These are phyloP conservation scores for Siphlonurus alternatus DNA, from an alignment of 2,888 invertebrate genomes.

Conservation along the genomic window DNA sequence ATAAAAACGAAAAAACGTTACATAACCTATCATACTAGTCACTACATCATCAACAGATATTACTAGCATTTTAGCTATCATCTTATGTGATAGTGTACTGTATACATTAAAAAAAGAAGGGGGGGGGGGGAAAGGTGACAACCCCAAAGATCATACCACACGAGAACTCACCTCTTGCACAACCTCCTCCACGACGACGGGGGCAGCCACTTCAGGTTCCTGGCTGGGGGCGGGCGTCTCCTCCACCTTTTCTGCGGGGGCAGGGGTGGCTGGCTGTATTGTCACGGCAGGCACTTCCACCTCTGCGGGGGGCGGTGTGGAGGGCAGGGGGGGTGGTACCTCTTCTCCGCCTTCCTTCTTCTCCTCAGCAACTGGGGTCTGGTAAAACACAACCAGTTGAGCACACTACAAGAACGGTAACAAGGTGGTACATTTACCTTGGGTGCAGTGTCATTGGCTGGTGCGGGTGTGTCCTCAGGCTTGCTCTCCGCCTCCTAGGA, in stretches of 20 bases:
- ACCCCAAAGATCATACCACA: too few species aligned
- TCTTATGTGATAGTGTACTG: too few species aligned
- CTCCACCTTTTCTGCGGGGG: background rate
- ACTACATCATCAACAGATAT: too few species aligned
- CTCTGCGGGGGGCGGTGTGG: background rate
- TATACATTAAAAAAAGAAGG: too few species aligned
- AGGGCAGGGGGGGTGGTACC: background rate
- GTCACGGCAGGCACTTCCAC: background rate
- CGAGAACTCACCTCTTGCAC: background rate
- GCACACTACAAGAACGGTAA: background rate
- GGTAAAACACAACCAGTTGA: background rate
- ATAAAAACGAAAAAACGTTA: too few species aligned
- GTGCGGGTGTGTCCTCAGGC: background rate
- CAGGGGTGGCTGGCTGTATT: background rate
- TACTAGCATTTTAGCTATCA: too few species aligned
- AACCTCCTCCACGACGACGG: background rate
- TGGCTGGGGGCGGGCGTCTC: background rate
- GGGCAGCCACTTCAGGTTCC: background rate
- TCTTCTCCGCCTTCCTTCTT: background rate
- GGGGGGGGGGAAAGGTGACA: too few species aligned
- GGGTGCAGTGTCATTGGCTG: background rate
- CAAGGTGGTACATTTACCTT: background rate
- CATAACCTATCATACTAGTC: too few species aligned
- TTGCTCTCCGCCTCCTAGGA: background rate
- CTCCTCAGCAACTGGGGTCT: background rate